phyloP scores from a whole-genome alignment of 2,113 vertebrate genomes.

The Todiramphus saurophagus region DNA sequence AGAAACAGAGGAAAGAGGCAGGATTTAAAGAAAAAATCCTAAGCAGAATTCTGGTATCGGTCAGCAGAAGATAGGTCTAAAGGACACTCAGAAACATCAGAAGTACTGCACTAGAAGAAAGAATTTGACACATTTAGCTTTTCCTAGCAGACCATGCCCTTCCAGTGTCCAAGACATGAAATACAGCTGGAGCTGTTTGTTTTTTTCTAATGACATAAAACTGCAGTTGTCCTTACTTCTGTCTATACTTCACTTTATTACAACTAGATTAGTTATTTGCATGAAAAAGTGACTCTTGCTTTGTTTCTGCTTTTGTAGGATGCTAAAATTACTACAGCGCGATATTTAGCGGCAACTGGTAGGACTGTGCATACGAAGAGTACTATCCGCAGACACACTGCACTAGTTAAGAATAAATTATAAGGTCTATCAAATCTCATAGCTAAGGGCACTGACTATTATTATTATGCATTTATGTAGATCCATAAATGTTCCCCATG shows the following conservation, averaged over 20 bases:
- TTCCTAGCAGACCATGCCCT: neutral
- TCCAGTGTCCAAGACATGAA: neutral
- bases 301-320: neutral
- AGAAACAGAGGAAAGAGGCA: neutral
- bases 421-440: neutral
- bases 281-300: neutral
- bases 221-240: neutral
- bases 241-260: neutral
- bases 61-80: neutral
- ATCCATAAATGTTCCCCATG: neutral
- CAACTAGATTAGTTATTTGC: neutral
- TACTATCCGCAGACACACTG: neutral
- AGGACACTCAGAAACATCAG: neutral
- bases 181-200: neutral
- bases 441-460: neutral
- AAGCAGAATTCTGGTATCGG: neutral
- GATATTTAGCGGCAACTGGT: neutral
- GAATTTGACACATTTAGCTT: neutral
- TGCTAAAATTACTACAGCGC: neutral
- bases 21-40: neutral
- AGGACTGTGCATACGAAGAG: neutral
- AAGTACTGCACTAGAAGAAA: neutral
- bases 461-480: conserved; percentile 20
- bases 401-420: conserved; percentile 11
- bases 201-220: neutral